Base-by-base conservation (phyloP, 2,888 invertebrate genomes). In the Polietes domitor region DNA sequence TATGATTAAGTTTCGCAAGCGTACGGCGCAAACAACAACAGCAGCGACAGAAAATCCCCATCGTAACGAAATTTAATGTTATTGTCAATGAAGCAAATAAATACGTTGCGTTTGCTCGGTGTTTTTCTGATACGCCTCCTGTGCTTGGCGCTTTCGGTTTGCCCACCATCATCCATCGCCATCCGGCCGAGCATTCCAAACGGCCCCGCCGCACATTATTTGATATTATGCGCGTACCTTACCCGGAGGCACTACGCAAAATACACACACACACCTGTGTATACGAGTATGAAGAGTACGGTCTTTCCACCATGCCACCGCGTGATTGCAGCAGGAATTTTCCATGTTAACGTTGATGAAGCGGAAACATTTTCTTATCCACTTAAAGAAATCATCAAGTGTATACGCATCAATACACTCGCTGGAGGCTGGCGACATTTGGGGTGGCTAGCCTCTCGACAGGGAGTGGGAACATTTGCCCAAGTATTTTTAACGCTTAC, bases 401-500 rank as follows among this genome's bases (percentile, higher is more conserved):
- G 32, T 21, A 21, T 71, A 50, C 71, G 71, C 71, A 50, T 71
- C 71, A 32, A 71, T 50, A 17, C 50, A 50, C 71, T 26, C 12
- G 21, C 65, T 41, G 19, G 41, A 10, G 17, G 28, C 15, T 15
- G 10, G 2, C 15, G n/a, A 15, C 5, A 32, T n/a, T 1, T 63
- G 28, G 32, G 17, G n/a, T 0, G 32, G 71, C 21, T 55, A 1
- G 21, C 7, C 1, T 2, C 24, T 2, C 5, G 15, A 21, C 1
- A 43, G 21, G 68, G 15, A 43, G 68, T 28, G 41, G 43, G n/a
- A 63, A 32, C 17, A 32, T 63, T 43, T 21, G 43, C n/a, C 47
- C n/a, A 32, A 32, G 32, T 17, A 50, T 2, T 50, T 37, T 65
- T 84, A 88, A 88, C 89, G 87, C 88, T 89, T 87, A 87, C 88